Base-by-base conservation (phyloP, 2,888 invertebrate genomes). In the Crematogaster levior region DNA sequence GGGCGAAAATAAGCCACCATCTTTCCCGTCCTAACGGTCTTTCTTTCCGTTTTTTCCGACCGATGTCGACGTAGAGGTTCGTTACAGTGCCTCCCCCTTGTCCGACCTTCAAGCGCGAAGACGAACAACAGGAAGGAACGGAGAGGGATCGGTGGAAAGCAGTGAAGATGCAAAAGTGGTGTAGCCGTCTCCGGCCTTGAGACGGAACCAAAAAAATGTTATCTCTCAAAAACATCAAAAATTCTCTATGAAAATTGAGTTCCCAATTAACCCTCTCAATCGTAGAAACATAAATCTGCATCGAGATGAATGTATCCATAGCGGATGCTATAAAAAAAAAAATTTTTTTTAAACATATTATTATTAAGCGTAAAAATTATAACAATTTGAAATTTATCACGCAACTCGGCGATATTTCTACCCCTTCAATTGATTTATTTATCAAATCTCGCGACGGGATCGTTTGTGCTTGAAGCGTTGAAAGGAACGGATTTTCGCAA, bases 1-100 rank as follows among this genome's bases (percentile, higher is more conserved):
- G 85, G 90, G 89, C 90, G 68, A 75, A 90, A 90, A 90, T 90
- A 85, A 90, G 73, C 84, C 89, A 68, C 72, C 84, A 82, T 87
- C 82, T 84, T 89, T 86, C 82, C 56, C 75, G 84, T 84, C 84
- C 73, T 77, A 74, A 75, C 80, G 83, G 56, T 81, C 82, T 81
- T 86, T 81, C 80, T 68, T 66, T 79, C 75, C 85, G 43, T 66
- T 72, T 81, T 88, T 84, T 82, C 82, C 72, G 56, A 0, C 56
- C 43, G 70, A 70, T 77, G 53, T 27, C 74, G 65, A 37, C 65
- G 51, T 24, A 51, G 65, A 18, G 74, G 24, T 37, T 30, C 53
- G 37, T 75, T 66, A 51, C 27, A 27, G 21, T 46, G 56, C 77
- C 77, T 79, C 66, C 72, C 72, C 56, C 43, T 70, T 79, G 66